These are phyloP conservation scores for Scleropages formosus DNA, from an alignment of 2,797 vertebrate species.

Conservation along the genomic window DNA sequence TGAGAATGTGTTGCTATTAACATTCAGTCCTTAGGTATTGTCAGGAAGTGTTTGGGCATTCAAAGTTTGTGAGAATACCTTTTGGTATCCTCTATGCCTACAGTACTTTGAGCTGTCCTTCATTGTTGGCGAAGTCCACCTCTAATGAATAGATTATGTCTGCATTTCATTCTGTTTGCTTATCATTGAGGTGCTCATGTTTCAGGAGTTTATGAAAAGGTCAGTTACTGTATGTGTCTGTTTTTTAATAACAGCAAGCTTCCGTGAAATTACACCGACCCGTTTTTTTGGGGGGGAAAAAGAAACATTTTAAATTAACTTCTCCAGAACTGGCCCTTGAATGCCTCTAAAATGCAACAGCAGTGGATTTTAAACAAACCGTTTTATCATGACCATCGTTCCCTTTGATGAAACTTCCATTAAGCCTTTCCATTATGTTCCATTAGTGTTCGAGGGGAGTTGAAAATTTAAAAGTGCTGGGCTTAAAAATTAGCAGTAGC, in stretches of 20 bases:
- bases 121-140: background rate
- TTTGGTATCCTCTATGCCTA: background rate
- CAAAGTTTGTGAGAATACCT: too few species aligned
- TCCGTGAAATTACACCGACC: background rate
- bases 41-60: too few species aligned
- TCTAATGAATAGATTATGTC: background rate
- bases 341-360: background rate
- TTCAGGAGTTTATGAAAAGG: conserved; percentile 8
- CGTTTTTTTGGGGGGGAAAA: too few species aligned
- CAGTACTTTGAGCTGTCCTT: background rate
- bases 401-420: conserved; percentile 5
- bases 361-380: background rate
- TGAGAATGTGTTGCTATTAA: background rate
- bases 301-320: background rate
- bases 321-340: background rate
- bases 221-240: background rate
- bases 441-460: background rate
- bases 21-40: background rate
- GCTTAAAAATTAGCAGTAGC: background rate
- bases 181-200: background rate
- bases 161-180: background rate
- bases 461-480: background rate
- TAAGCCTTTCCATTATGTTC: background rate
- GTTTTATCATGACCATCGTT: background rate
- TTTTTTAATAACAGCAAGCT: background rate